Evolutionary conservation across 1,140 invertebrate genomes (phyloP).

Genomic region (Homarus americanus): DNA sequence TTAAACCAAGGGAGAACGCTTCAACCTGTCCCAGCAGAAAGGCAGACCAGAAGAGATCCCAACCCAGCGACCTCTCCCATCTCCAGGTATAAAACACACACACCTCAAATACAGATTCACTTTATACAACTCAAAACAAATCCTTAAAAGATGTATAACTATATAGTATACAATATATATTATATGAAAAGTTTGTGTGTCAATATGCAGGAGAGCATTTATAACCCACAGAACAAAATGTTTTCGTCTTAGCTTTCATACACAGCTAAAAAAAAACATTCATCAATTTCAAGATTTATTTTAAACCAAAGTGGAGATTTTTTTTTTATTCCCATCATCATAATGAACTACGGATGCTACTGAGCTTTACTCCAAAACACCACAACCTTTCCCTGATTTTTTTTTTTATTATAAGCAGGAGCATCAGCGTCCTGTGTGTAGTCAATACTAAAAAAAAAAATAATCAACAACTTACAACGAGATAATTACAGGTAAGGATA

Average conservation of each 20-base stretch:
- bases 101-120: no score
- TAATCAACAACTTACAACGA: conserved; percentile 10
- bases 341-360: not conserved
- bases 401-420: conserved; percentile 4
- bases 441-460: conserved; percentile 17
- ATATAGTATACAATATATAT: no score
- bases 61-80: not conserved
- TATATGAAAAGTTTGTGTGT: no score
- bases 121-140: no score
- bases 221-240: no score
- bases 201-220: no score
- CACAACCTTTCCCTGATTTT: conserved; percentile 62
- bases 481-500: not conserved
- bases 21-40: not conserved
- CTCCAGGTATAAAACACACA: no score
- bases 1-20: not conserved
- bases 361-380: not conserved
- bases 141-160: no score
- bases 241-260: conserved; percentile 7
- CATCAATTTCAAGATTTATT: no score
- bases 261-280: conserved; percentile 28
- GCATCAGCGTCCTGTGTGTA: not conserved
- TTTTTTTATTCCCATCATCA: not conserved
- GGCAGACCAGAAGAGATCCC: not conserved
- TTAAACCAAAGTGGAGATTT: no score